Base-by-base conservation (phyloP, 1,140 invertebrate genomes). In the Lineus longissimus region DNA sequence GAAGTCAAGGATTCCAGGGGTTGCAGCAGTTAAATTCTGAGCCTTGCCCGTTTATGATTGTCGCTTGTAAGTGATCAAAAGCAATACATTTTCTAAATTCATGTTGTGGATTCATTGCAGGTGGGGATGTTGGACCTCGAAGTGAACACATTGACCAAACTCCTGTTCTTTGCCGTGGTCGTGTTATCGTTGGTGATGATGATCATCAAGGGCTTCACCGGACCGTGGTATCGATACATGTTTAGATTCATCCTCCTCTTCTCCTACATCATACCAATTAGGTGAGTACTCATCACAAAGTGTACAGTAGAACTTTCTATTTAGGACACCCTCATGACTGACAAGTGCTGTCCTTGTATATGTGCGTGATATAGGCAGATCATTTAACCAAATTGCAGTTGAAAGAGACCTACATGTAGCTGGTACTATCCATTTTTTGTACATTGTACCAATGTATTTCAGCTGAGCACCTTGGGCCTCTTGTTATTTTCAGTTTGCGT, bases 221-320 rank as follows among this genome's bases (percentile, higher is more conserved):
- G 95, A 0, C 93, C 92, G 0, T 99, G 97, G 97, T 97, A 95
- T 78, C 83, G 90, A 67, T 98, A 98, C 78, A 88, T 97, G 84
- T 97, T 98, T 82, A 85, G 97, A 73, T 99, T 98, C 78, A 88
- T 98, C 60, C 85, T 99, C 9, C 86, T 99, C 0, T 99, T 99
- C 83, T 98, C 96, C 0, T 99, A 99, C 82, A 98, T 99, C 63
- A 98, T 99, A 77, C 97, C 97, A 17, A 96, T 99, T 66, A 94
- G 91, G 89, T 91, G 73, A 86, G 60, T 65, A 29, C 19, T 43
- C 19, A n/a, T n/a, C n/a, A n/a, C n/a, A n/a, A n/a, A n/a, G n/a
- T n/a, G n/a, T n/a, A n/a, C 23, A 57, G 6, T 17, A 57, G 1
- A 9, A 4, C 31, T 4, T 15, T 43, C 11, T 11, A 43, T 43